Evolutionary conservation across 2,797 vertebrate species (phyloP), one percentile per base, ranked within the genome.

Genomic region (Falco cherrug): DNA sequence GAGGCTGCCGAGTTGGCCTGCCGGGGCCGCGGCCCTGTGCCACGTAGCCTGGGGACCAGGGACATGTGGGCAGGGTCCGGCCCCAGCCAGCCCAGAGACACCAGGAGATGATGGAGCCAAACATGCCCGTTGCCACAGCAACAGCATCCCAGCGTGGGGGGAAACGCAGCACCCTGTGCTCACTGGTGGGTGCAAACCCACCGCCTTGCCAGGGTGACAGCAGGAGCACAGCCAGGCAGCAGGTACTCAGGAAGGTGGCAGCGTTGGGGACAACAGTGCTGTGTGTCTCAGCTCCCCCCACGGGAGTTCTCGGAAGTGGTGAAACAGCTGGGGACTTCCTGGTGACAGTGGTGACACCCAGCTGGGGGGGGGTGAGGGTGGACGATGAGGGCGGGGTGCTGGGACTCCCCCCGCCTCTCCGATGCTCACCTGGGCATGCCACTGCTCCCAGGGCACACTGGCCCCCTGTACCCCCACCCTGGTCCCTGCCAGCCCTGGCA

Each of bases 131-230:
- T 53, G 71, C 75, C 54, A 31, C 2, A 19, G 75, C 45, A 95
- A 80, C 70, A 33, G 47, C 37, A 83, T 50, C 59, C n/a, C 4
- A 6, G 64, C 9, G 14, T 2, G 26, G 13, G 26, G 26, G 35
- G 48, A 25, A 37, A 65, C 31, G 18, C 45, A 28, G 73, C 73
- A 33, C 11, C n/a, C 60, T 8, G 8, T 18, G 28, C 59, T 78
- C 53, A 0, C 20, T 0, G 2, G 70, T 21, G 71, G 65, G 39
- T 74, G 51, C 28, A n/a, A 71, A 43, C 26, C 26, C 7, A 4
- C 26, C 1, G 9, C 45, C 37, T 37, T 3, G 26, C 21, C 16
- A 2, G 21, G 29, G 5, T 0, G 18, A 41, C 1, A 47, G 15
- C 9, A 29, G 47, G 53, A 29, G 45, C 45, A 19, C 45, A 15